phyloP scores from a whole-genome alignment of 1,140 invertebrate genomes.

The Neodiprion fabricii region DNA sequence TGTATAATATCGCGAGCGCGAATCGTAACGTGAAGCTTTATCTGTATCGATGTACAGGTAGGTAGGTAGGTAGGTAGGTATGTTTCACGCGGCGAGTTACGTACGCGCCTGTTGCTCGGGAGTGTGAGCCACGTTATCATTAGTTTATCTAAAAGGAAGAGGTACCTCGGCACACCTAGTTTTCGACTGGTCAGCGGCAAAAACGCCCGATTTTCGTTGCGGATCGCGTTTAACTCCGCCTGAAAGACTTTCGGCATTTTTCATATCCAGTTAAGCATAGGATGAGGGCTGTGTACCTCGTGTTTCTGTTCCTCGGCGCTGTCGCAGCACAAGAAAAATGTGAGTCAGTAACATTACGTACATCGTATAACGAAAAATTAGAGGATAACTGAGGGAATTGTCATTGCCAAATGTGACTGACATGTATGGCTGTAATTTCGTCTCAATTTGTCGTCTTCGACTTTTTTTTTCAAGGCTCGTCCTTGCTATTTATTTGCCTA shows the following conservation, averaged over 20 bases:
- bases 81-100: not conserved
- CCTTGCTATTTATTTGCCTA: too few species aligned
- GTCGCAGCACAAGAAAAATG: constrained; percentile 16
- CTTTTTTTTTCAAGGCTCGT: too few species aligned
- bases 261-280: not conserved
- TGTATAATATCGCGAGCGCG: not conserved
- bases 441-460: too few species aligned
- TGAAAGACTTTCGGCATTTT: not conserved
- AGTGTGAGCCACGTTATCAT: constrained; percentile 13
- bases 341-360: constrained; percentile 16
- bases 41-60: not conserved
- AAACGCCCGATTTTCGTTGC: constrained; percentile 1
- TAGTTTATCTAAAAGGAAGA: constrained; percentile 11
- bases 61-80: not conserved
- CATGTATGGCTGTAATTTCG: not conserved
- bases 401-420: not conserved
- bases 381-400: not conserved
- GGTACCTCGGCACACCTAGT: constrained; percentile 15
- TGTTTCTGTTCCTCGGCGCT: constrained; percentile 16
- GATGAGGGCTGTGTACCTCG: constrained; percentile 15
- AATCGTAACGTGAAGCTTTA: not conserved
- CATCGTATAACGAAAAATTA: not conserved
- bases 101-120: not conserved
- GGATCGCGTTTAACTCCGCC: not conserved
- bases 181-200: constrained; percentile 12